Evolutionary conservation across 2,797 vertebrate genomes (phyloP).

Genomic region (Staurois parvus): DNA sequence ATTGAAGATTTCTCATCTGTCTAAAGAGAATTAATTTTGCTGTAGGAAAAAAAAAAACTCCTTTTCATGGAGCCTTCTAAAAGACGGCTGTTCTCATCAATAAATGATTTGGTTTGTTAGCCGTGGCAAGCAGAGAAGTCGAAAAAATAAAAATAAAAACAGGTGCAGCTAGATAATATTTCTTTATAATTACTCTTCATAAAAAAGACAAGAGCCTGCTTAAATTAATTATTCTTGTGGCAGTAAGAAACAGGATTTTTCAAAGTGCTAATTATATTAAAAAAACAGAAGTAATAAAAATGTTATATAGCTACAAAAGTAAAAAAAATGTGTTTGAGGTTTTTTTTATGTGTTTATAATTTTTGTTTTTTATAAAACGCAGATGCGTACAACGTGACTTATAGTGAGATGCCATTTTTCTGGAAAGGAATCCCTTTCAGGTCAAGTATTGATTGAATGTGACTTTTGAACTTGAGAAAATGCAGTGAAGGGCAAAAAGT

Average conservation of each 20-base stretch:
- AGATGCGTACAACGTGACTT: too few species aligned
- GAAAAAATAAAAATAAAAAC: conserved; percentile 64
- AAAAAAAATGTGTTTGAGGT: not conserved
- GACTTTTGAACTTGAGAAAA: too few species aligned
- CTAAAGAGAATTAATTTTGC: conserved; percentile 66
- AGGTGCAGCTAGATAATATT: conserved; percentile 73
- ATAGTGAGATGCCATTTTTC: too few species aligned
- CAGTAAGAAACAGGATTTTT: conserved; percentile 68
- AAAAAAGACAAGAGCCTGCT: conserved; percentile 60
- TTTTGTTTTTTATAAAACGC: not conserved
- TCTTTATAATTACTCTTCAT: conserved; percentile 78
- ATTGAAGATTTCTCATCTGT: conserved; percentile 67
- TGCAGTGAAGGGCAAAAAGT: too few species aligned
- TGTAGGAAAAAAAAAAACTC: conserved; percentile 38
- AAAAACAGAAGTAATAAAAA: conserved; percentile 12
- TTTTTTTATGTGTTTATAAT: conserved; percentile 3
- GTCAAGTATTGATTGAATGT: too few species aligned
- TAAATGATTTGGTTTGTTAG: conserved; percentile 73
- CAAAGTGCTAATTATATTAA: conserved; percentile 72
- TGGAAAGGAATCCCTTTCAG: too few species aligned
- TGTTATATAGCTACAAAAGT: not conserved
- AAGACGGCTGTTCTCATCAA: conserved; percentile 72
- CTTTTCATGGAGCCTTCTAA: conserved; percentile 65
- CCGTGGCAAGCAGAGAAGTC: conserved; percentile 65
- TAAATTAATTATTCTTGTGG: conserved; percentile 75